These are phyloP conservation scores for Gambusia affinis DNA, from an alignment of 2,113 vertebrate genomes.

Conservation along the genomic window DNA sequence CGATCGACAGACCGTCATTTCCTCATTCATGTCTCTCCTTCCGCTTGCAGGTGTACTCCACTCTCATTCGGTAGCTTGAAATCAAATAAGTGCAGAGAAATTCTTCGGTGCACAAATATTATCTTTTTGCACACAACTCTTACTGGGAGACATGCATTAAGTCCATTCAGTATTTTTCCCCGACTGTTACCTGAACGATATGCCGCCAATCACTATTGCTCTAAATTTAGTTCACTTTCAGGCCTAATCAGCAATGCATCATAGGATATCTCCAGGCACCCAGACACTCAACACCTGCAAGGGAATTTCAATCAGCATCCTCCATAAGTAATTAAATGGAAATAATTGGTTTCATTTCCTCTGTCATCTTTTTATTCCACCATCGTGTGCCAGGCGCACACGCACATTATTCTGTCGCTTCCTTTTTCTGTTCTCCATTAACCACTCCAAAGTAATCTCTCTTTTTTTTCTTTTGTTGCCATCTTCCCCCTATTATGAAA, in stretches of 20 bases:
- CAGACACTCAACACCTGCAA: constrained; percentile 62
- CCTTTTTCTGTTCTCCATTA: constrained; percentile 57
- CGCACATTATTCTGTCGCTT: constrained; percentile 37
- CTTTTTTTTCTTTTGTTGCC: constrained; percentile 67
- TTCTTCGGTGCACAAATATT: constrained; percentile 1
- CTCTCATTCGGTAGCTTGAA: constrained; percentile 15
- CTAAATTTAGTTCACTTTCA: constrained; percentile 42
- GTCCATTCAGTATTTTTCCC: constrained; percentile 38
- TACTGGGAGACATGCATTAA: constrained; percentile 44
- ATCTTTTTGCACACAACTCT: background rate
- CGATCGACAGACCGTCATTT: constrained; percentile 47
- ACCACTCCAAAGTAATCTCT: constrained; percentile 70
- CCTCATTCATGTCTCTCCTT: constrained; percentile 39
- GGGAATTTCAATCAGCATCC: constrained; percentile 68
- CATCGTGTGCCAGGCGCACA: constrained; percentile 21
- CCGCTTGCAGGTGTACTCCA: constrained; percentile 23
- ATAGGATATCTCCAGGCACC: constrained; percentile 70
- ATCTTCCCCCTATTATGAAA: constrained; percentile 62
- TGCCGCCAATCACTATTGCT: constrained; percentile 46
- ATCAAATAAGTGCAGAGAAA: constrained; percentile 28
- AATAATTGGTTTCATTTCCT: constrained; percentile 67
- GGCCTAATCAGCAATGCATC: constrained; percentile 72
- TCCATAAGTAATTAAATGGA: constrained; percentile 73
- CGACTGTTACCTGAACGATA: constrained; percentile 53
- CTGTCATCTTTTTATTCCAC: constrained; percentile 49